phyloP scores from a whole-genome alignment of 2,888 invertebrate species.

The Thelaira solivaga region DNA sequence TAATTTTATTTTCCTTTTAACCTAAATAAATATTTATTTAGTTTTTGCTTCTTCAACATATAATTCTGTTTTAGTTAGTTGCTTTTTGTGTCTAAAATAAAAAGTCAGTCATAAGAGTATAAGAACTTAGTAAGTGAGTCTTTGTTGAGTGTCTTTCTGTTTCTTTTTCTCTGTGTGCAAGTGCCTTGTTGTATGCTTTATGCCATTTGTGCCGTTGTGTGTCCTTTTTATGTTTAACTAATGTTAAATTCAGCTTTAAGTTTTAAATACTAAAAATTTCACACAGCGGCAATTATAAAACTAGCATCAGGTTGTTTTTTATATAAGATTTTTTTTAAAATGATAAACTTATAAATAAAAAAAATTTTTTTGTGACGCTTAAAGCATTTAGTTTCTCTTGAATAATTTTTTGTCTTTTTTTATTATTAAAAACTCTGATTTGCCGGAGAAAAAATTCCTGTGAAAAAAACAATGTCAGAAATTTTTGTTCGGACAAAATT shows the following conservation, averaged over 20 bases:
- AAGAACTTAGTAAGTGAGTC: neutral
- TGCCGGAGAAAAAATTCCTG: too few species aligned
- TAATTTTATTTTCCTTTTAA: conserved; percentile 47
- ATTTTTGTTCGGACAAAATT: too few species aligned
- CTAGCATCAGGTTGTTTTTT: neutral
- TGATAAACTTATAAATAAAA: too few species aligned
- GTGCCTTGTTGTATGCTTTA: neutral
- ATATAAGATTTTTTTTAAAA: neutral
- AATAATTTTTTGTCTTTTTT: too few species aligned
- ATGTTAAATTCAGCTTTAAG: conserved; percentile 2
- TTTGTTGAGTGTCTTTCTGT: neutral
- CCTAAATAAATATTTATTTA: conserved; percentile 50
- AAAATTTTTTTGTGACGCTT: too few species aligned
- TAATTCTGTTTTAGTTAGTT: neutral
- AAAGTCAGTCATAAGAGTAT: neutral
- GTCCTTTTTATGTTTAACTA: conserved; percentile 5
- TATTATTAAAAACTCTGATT: too few species aligned
- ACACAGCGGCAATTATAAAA: neutral
- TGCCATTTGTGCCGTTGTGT: neutral
- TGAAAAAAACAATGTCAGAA: too few species aligned
- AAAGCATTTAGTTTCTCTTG: too few species aligned
- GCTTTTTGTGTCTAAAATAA: neutral
- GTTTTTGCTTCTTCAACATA: conserved; percentile 13
- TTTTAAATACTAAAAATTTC: neutral
- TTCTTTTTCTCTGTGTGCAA: neutral